phyloP scores from a whole-genome alignment of 2,797 vertebrate genomes.

The Microcaecilia unicolor region DNA sequence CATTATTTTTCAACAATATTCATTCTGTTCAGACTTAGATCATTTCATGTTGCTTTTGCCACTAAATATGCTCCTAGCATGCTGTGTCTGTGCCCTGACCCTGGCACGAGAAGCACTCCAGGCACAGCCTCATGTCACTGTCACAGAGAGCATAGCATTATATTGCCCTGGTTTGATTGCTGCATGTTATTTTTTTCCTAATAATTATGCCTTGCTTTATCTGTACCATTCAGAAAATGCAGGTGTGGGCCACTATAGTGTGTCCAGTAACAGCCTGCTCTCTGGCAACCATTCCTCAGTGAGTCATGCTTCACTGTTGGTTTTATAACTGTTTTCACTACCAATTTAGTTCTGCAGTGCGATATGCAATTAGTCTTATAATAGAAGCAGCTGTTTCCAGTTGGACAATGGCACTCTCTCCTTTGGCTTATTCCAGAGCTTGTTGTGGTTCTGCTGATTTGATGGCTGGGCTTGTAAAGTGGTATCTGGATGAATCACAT shows the following conservation, averaged over 20 bases:
- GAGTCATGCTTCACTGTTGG: slow-evolving; percentile 73
- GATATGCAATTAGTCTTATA: slow-evolving; percentile 94
- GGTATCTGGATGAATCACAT: slow-evolving; percentile 39
- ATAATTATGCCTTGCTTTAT: slow-evolving; percentile 97
- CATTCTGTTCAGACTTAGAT: too few relatives aligned
- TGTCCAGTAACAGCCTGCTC: slow-evolving; percentile 72
- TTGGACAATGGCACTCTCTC: slow-evolving; percentile 62
- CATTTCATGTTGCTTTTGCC: too few relatives aligned
- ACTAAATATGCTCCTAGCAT: too few relatives aligned
- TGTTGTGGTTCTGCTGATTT: slow-evolving; percentile 59
- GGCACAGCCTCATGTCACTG: slow-evolving; percentile 54
- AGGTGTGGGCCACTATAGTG: slow-evolving; percentile 85
- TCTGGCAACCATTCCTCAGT: slow-evolving; percentile 67
- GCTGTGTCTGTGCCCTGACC: slow-evolving; percentile 3
- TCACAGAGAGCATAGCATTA: slow-evolving; percentile 78
- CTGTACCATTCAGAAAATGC: slow-evolving; percentile 93
- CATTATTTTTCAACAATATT: too few relatives aligned
- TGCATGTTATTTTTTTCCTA: slow-evolving; percentile 85
- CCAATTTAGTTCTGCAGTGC: slow-evolving; percentile 89
- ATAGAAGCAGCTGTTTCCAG: slow-evolving; percentile 89
- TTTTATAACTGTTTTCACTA: slow-evolving; percentile 83
- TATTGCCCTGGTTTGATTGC: slow-evolving; percentile 78
- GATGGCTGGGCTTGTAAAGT: slow-evolving; percentile 45
- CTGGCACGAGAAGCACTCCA: slow-evolving; percentile 29
- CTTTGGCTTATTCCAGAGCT: slow-evolving; percentile 17